These are phyloP conservation scores for Syrrhaptes paradoxus DNA, from an alignment of 2,113 vertebrate species.

Conservation along the genomic window DNA sequence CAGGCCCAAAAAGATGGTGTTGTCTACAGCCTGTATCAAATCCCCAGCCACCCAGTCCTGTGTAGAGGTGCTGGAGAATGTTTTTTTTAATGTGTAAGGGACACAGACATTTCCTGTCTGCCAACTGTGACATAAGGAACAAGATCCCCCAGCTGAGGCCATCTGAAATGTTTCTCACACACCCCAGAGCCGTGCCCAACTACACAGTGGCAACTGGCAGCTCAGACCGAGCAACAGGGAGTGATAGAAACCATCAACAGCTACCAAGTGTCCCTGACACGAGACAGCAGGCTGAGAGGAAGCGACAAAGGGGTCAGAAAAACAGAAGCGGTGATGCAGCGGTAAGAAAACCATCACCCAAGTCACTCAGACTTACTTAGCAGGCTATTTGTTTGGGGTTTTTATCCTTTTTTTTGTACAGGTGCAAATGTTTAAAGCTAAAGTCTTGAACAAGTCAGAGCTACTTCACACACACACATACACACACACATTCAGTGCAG, in stretches of 20 bases:
- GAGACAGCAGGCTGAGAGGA: not conserved
- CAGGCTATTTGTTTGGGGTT: not conserved
- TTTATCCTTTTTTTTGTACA: accelerated
- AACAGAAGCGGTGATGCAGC: not conserved
- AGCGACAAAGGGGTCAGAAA: not conserved
- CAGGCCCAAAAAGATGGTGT: not conserved
- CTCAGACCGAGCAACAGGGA: not conserved
- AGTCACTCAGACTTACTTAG: not conserved
- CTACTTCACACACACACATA: not conserved
- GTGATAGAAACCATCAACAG: not conserved
- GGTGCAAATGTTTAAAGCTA: not conserved
- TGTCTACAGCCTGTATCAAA: not conserved
- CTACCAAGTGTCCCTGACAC: not conserved
- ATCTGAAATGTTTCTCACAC: not conserved
- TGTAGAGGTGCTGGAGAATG: not conserved
- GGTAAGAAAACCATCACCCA: not conserved
- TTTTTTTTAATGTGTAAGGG: not conserved
- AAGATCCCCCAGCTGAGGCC: not conserved
- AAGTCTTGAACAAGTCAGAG: not conserved
- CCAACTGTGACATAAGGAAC: not conserved
- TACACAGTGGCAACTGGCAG: not conserved
- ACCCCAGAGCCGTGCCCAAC: not conserved
- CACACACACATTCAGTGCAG: not conserved
- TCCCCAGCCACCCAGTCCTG: not conserved
- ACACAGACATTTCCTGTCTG: not conserved